phyloP scores from a whole-genome alignment of 2,888 invertebrate genomes.

The Trichopria drosophilae region DNA sequence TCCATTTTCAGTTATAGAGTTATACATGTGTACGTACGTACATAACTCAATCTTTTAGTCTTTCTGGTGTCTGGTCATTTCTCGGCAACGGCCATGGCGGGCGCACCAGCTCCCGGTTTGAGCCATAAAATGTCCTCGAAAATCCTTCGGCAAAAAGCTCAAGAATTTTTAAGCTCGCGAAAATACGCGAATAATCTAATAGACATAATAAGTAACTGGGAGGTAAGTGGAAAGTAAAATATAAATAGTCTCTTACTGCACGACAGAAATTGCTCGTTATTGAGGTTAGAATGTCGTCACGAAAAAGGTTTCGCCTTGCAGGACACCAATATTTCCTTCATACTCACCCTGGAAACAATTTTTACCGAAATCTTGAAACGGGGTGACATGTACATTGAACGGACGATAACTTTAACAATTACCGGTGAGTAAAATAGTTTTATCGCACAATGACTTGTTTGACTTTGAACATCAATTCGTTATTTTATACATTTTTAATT shows the following conservation, averaged over 20 bases:
- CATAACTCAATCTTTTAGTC: too few species aligned
- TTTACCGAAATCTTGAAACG: constrained; percentile 71
- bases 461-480: not conserved
- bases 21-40: too few species aligned
- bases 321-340: constrained; percentile 60
- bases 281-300: constrained; percentile 41
- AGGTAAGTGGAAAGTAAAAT: constrained; percentile 64
- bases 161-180: constrained; percentile 70
- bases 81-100: constrained; percentile 44
- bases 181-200: constrained; percentile 69
- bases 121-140: constrained; percentile 65
- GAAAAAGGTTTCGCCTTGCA: constrained; percentile 29
- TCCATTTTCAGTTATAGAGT: too few species aligned
- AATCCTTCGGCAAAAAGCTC: constrained; percentile 69
- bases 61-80: too few species aligned
- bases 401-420: constrained; percentile 49
- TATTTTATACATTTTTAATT: too few species aligned
- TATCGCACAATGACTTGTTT: not conserved
- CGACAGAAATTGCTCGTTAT: constrained; percentile 12
- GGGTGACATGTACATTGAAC: constrained; percentile 67
- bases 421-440: constrained; percentile 41
- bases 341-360: constrained; percentile 73
- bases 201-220: constrained; percentile 71
- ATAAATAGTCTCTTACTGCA: too few species aligned
- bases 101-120: constrained; percentile 45